Evolutionary conservation across 2,888 invertebrate species (phyloP), one percentile per base, ranked within the genome.

Genomic region (Conops quadrifasciatus): DNA sequence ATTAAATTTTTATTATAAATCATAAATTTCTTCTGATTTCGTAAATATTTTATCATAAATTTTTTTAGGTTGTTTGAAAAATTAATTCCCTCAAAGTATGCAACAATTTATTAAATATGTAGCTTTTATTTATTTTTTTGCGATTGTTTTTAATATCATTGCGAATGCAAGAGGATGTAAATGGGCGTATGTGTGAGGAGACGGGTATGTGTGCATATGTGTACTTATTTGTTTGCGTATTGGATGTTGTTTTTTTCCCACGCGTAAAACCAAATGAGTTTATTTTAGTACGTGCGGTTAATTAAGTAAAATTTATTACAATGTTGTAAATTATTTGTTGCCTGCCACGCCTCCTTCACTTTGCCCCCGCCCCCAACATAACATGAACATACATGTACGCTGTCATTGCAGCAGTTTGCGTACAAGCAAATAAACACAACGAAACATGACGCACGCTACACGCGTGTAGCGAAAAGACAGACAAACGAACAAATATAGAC

Each of bases 301-400:
- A 74, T 73, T 74, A 74, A 74, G 72, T 74, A 73, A 73, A 73
- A 74, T 73, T 74, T 73, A 74, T 74, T 63, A 74, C 71, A 74
- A 73, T 66, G 70, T 68, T 73, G 73, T 70, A 73, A 74, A 74
- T 71, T 72, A 74, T 72, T 72, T 68, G 59, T 47, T 66, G 66
- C 69, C 58, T 45, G 47, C 7, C 21, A 67, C 26, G 26, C 62
- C 43, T 19, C 43, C 24, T 26, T 58, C 24, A 36, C 47, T 28
- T 24, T 19, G 15, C 13, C 24, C 19, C 24, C 36, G 53, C 43
- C 21, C 16, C 49, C 30, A 56, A 21, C 24, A 56, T 24, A 13
- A 51, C 30, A 28, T 16, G 60, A 15, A 16, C 59, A 67, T n/a
- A 15, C 59, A 51, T 47, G 43, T 19, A 15, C 67, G 24, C 30